Conservation (phyloP, 2,888 invertebrate genomes). For the Diachrysia chrysitis region DNA sequence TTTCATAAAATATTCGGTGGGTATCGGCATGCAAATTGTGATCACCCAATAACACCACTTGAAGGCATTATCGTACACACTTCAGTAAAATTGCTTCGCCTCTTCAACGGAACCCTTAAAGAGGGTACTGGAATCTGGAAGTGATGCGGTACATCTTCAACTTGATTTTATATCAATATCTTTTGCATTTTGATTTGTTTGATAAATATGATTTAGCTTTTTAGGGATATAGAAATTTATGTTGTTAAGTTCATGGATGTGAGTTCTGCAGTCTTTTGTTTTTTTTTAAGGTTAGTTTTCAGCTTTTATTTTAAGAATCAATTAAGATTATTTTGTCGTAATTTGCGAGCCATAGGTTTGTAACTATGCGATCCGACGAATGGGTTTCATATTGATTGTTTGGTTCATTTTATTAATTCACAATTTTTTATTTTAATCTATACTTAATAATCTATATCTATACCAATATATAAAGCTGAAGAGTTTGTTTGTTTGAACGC, state of each 20-base stretch:
- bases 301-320: no score
- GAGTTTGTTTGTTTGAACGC: no score
- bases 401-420: no score
- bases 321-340: no score
- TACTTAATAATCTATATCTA: no score
- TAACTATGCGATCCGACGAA: no score
- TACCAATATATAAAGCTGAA: no score
- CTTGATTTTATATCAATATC: conserved; percentile 36
- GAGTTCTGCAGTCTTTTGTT: neutral
- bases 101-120: conserved; percentile 48
- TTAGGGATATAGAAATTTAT: neutral
- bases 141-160: conserved; percentile 32
- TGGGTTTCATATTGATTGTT: no score
- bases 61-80: conserved; percentile 47
- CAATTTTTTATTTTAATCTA: no score
- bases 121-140: conserved; percentile 49
- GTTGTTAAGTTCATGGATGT: no score
- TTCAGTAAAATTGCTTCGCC: conserved; percentile 62
- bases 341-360: no score
- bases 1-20: conserved; percentile 21
- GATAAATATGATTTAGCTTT: neutral
- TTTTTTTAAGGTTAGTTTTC: neutral
- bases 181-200: conserved; percentile 12
- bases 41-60: conserved; percentile 46
- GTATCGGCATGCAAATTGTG: conserved; percentile 48